Evolutionary conservation across 2,797 vertebrate genomes (phyloP).

Genomic region (Malacoctenus gilli): DNA sequence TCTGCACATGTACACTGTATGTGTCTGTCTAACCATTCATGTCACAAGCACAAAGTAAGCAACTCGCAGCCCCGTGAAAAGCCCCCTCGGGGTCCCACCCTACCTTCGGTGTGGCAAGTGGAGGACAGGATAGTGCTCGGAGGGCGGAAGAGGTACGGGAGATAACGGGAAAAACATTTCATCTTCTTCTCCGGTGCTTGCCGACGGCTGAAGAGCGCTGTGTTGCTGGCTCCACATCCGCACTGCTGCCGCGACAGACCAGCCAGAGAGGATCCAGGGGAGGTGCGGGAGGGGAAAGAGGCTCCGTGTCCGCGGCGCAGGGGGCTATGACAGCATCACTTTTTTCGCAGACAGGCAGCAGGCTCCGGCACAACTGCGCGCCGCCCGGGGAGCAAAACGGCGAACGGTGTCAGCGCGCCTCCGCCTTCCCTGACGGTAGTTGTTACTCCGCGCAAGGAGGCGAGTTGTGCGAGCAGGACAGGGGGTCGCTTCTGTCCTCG

Average conservation of each 20-base stretch:
- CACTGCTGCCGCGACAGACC: slow-evolving; percentile 74
- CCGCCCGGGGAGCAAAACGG: slow-evolving; percentile 36
- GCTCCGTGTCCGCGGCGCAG: slow-evolving; percentile 67
- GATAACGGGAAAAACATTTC: slow-evolving; percentile 97
- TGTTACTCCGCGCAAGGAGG: no score
- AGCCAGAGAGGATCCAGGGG: slow-evolving; percentile 34
- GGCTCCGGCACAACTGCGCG: slow-evolving; percentile 51
- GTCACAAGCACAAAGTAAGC: slow-evolving; percentile 65
- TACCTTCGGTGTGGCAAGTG: slow-evolving; percentile 97
- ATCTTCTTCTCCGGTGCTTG: slow-evolving; percentile 86
- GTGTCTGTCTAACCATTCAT: slow-evolving; percentile 43
- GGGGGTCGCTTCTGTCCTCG: slow-evolving; percentile 49
- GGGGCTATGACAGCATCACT: slow-evolving; percentile 81
- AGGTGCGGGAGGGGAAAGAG: slow-evolving; percentile 50
- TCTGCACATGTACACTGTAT: slow-evolving; percentile 45
- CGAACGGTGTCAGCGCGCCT: slow-evolving; percentile 51
- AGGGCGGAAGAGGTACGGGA: slow-evolving; percentile 95
- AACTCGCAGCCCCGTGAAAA: slow-evolving; percentile 58
- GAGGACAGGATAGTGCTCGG: slow-evolving; percentile 92
- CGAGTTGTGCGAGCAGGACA: slow-evolving; percentile 52
- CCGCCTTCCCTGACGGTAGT: slow-evolving; percentile 35
- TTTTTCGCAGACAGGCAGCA: slow-evolving; percentile 35
- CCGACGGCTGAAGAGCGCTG: slow-evolving; percentile 68
- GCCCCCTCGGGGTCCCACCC: slow-evolving; percentile 63
- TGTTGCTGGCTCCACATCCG: slow-evolving; percentile 80